Evolutionary conservation across 2,113 vertebrate species (phyloP).

Genomic region (Cichladusa arquata): DNA sequence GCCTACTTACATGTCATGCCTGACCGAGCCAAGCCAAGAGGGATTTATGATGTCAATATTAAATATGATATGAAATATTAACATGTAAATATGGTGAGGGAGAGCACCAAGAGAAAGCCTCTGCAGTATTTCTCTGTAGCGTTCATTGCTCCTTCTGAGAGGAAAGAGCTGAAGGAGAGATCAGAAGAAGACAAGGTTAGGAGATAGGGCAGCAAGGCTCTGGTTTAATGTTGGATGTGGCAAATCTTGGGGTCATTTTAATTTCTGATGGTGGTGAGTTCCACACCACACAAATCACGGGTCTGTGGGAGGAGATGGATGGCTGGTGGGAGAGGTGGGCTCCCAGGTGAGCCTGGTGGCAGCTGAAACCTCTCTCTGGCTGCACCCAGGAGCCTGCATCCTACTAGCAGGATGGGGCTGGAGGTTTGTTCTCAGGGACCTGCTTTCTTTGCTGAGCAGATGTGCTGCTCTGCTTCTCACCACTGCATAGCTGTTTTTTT

Average conservation of each 20-base stretch:
- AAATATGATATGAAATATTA: neutral
- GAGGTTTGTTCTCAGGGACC: neutral
- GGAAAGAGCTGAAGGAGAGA: neutral
- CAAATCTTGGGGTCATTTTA: neutral
- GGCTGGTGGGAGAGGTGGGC: neutral
- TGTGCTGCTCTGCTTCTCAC: neutral
- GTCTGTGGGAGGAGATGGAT: neutral
- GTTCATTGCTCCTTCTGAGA: neutral
- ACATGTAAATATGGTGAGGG: neutral
- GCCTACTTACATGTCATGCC: neutral
- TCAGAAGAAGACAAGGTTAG: neutral
- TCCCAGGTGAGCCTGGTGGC: neutral
- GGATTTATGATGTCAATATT: neutral
- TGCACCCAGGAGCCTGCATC: neutral
- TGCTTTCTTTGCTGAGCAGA: neutral
- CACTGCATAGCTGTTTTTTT: fast-evolving
- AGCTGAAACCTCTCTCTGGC: neutral
- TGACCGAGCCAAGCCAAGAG: neutral
- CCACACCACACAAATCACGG: neutral
- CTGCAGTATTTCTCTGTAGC: fast-evolving
- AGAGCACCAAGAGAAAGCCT: neutral
- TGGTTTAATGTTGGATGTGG: neutral
- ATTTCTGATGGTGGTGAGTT: neutral
- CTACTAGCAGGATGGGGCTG: fast-evolving
- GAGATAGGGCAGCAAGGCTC: neutral